Base-by-base conservation (phyloP, 1,140 invertebrate species). In the Heterodera schachtii region DNA sequence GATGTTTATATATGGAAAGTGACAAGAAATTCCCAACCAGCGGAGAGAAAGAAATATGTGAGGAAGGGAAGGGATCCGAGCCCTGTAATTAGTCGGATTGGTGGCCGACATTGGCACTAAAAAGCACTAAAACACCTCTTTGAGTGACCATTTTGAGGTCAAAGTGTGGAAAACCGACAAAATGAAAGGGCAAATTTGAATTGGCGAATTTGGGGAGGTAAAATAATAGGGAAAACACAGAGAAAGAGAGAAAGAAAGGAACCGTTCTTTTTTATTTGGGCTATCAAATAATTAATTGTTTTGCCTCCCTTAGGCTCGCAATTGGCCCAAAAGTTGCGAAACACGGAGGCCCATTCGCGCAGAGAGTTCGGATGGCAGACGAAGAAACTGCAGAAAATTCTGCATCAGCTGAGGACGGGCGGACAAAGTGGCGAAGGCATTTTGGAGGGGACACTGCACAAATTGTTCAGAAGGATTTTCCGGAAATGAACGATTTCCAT, bases 321-420 rank as follows among this genome's bases (percentile, higher is more conserved):
- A 71, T 47, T 79, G 49, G 60, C 78, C 16, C 78, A 79, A 79
- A n/a, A 49, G 44, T 73, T 79, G 69, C 78, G 78, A 21, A n/a
- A 71, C 31, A 79, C 60, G 11, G 67, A 74, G 21, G 49, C 60
- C 13, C 78, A 71, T 67, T 79, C 78, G 31, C 78, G 69, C 69
- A 67, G 47, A 46, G 78, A 79, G 44, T 79, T 71, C 78, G 69
- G 69, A n/a, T 71, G 49, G 44, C 78, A 67, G 67, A 67, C 69
- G 31, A 71, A 79, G 73, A 79, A 79, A 44, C 21, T 79, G 78
- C 78, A 79, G 41, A 79, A 71, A n/a, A 44, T 79, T 13, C 21
- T 79, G 78, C 49, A 52, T 19, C 60, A 79, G 31, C 67, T 79
- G 16, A 79, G 73, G 19, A 21, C 67, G 60, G 21, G 19, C 6